Percentiles rank a stretch among this genome's conserved stretches.
phyloP scores from a whole-genome alignment of 2,888 invertebrate genomes.

The Anthophora plumipes region DNA sequence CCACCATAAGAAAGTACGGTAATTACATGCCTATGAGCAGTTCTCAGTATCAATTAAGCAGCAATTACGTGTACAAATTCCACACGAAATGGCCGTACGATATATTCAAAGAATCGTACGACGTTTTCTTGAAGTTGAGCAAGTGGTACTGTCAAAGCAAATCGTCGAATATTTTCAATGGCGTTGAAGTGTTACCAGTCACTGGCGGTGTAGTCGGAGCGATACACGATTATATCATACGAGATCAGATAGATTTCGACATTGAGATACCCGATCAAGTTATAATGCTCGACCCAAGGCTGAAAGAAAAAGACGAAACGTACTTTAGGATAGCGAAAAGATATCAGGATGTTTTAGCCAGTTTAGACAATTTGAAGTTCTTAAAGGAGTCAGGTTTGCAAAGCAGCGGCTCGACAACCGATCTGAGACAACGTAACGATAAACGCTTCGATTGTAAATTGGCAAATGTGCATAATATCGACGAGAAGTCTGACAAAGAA shows the following conservation, averaged over 20 bases:
- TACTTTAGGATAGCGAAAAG: slow-evolving; percentile 83
- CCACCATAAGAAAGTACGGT: slow-evolving; percentile 82
- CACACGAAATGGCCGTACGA: slow-evolving; percentile 85
- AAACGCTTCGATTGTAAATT: neutral
- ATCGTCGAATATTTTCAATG: slow-evolving; percentile 48
- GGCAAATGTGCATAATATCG: neutral
- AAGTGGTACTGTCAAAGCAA: slow-evolving; percentile 61
- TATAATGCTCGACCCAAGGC: slow-evolving; percentile 86
- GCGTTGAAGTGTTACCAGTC: slow-evolving; percentile 82
- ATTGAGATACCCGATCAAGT: slow-evolving; percentile 86
- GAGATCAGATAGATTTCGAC: slow-evolving; percentile 81
- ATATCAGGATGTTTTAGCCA: slow-evolving; percentile 81
- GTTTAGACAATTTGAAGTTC: slow-evolving; percentile 68
- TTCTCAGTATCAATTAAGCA: slow-evolving; percentile 85
- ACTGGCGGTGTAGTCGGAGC: slow-evolving; percentile 85
- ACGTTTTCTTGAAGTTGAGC: slow-evolving; percentile 74
- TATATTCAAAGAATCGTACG: slow-evolving; percentile 83
- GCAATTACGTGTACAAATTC: slow-evolving; percentile 83
- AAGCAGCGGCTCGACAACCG: neutral
- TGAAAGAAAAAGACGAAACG: slow-evolving; percentile 85
- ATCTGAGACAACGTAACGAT: neutral
- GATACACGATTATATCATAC: slow-evolving; percentile 84
- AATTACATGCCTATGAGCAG: slow-evolving; percentile 85
- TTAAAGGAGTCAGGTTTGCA: slow-evolving; percentile 16
- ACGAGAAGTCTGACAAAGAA: slow-evolving; percentile 14